Evolutionary conservation across 2,113 vertebrate genomes (phyloP).

Genomic region (Melanerpes aurifrons): DNA sequence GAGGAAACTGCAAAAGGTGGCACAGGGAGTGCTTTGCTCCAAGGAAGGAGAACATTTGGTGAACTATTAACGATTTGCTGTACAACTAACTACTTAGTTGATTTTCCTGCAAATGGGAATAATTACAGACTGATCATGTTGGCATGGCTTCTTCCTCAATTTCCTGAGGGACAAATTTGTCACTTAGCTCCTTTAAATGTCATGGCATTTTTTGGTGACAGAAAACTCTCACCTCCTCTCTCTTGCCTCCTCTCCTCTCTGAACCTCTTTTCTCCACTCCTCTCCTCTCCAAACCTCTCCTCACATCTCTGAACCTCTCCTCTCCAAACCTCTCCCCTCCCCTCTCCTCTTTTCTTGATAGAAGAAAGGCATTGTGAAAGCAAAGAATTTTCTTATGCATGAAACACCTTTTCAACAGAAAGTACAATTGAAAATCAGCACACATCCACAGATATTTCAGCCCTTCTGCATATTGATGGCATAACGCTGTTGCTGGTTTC

Average conservation of each 20-base stretch:
- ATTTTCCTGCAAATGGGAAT: not conserved
- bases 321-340: no score
- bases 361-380: not conserved
- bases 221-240: not conserved
- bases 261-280: no score
- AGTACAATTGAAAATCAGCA: not conserved
- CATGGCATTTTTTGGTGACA: not conserved
- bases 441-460: not conserved
- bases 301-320: no score
- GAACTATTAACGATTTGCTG: not conserved
- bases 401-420: not conserved
- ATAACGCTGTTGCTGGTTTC: not conserved
- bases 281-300: no score
- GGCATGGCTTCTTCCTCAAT: not conserved
- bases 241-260: no score
- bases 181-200: not conserved
- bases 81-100: not conserved
- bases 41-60: constrained; percentile 33
- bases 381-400: not conserved
- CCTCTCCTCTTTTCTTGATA: not conserved
- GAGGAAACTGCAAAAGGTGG: constrained; percentile 19
- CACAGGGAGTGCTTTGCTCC: not conserved
- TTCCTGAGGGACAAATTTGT: not conserved
- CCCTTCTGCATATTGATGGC: not conserved
- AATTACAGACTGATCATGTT: not conserved